Evolutionary conservation across 2,113 vertebrate species (phyloP), one percentile per base, ranked within the genome.

Genomic region (Colaptes auratus): DNA sequence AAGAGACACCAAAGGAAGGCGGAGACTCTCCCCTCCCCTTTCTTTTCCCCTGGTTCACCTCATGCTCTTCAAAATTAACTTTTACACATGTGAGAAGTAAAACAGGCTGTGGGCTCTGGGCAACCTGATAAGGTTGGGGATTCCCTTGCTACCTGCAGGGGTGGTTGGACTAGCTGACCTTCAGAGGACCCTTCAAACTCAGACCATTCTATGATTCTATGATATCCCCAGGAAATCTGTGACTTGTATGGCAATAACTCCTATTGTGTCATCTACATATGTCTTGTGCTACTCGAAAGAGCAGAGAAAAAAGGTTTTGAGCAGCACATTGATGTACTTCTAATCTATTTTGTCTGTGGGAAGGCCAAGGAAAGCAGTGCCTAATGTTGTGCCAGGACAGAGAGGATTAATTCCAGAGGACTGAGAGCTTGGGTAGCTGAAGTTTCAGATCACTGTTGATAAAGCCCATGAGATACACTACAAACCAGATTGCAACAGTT

Each of bases 1-100:
- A 80, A 96, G 69, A 81, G 50, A 95, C 69, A 86, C 46, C 82
- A 90, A 87, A 96, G 35, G 53, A 82, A 86, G 5, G 60, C 53
- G 93, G 44, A 56, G 39, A 63, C 14, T 67, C 39, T 88, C 27
- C 12, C 31, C 23, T 78, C 17, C 24, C 6, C 25, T 78, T 55
- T 87, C 8, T 5, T 85, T 44, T 71, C 30, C 31, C 17, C 7
- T 71, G 24, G 10, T 69, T 95, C 70, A 66, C 31, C 20, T 78
- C 11, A 30, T 7, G 60, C 35, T 86, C 69, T 81, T 88, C 46
- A 74, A 86, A 93, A 75, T 91, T 90, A 91, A 56, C 44, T 77
- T 92, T 67, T 77, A 66, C 30, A 52, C 23, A 23, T 55, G 4
- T 33, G 13, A 83, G 69, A 67, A 75, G 42, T 14, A 76, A 64